phyloP scores from a whole-genome alignment of 1,140 invertebrate genomes.

The Drosophila triauraria region DNA sequence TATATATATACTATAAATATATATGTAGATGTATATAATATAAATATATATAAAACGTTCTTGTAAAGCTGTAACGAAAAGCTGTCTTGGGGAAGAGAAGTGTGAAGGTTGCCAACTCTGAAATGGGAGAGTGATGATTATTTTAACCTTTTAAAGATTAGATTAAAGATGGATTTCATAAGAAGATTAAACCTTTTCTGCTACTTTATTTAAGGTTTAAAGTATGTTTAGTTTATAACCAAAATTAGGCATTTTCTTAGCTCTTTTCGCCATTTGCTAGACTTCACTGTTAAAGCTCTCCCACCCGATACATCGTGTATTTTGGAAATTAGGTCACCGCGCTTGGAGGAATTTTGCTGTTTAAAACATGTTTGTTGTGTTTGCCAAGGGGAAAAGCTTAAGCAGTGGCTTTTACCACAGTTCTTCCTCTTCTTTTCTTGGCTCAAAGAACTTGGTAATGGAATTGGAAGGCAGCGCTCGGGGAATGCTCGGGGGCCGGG shows the following conservation, averaged over 20 bases:
- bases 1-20: no score
- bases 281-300: neutral
- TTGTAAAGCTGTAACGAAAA: no score
- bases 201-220: neutral
- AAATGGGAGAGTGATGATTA: neutral
- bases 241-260: neutral
- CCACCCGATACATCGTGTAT: slow-evolving; percentile 5
- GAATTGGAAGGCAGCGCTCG: neutral
- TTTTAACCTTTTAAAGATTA: neutral
- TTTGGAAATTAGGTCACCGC: slow-evolving; percentile 16
- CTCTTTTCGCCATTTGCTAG: neutral
- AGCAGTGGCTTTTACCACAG: slow-evolving; percentile 13
- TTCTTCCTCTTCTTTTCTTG: neutral
- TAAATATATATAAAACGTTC: neutral
- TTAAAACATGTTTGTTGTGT: slow-evolving; percentile 22
- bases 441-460: slow-evolving; percentile 13
- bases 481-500: neutral
- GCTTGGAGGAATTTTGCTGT: slow-evolving; percentile 5
- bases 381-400: slow-evolving; percentile 14
- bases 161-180: neutral
- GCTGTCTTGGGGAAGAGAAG: no score
- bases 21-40: no score
- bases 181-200: neutral
- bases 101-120: neutral
- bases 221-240: neutral